Conservation (phyloP, 2,797 vertebrate genomes). For the Hipposideros larvatus region DNA sequence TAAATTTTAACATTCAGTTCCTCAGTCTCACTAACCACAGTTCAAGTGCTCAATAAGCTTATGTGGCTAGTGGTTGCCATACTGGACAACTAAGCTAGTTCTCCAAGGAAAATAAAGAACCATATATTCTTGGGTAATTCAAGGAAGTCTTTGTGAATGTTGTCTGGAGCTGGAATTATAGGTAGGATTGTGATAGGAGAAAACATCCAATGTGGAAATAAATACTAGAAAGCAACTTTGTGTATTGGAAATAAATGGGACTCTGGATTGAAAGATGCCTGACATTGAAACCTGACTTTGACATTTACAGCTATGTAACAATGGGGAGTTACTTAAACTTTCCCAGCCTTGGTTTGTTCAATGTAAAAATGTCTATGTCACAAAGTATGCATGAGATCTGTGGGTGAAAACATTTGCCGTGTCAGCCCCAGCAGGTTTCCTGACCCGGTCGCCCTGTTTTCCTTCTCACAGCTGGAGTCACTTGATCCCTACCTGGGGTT, state of each 20-base stretch:
- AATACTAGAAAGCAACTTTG: not conserved
- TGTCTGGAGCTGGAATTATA: not conserved
- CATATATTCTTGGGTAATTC: not conserved
- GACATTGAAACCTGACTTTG: not conserved
- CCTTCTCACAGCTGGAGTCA: not conserved
- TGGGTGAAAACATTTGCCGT: not conserved
- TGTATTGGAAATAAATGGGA: not conserved
- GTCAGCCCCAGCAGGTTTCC: not conserved
- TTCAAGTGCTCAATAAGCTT: not conserved
- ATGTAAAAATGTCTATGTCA: constrained; percentile 11
- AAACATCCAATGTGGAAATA: not conserved
- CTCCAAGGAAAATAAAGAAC: constrained; percentile 47
- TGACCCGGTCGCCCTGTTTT: not conserved
- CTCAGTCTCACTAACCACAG: not conserved
- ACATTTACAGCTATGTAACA: not conserved
- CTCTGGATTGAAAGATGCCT: not conserved
- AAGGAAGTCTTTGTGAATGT: not conserved
- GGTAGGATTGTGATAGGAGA: constrained; percentile 16
- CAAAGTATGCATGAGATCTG: not conserved
- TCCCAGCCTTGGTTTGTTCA: not conserved
- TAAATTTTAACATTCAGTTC: not conserved
- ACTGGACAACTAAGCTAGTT: not conserved
- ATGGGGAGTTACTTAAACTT: not conserved
- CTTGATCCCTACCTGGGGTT: not conserved
- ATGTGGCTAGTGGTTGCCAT: not conserved